Percentiles rank a stretch among this genome's conserved stretches.
These are phyloP conservation scores for Bufo gargarizans DNA, from an alignment of 2,113 vertebrate genomes.

Conservation along the genomic window DNA sequence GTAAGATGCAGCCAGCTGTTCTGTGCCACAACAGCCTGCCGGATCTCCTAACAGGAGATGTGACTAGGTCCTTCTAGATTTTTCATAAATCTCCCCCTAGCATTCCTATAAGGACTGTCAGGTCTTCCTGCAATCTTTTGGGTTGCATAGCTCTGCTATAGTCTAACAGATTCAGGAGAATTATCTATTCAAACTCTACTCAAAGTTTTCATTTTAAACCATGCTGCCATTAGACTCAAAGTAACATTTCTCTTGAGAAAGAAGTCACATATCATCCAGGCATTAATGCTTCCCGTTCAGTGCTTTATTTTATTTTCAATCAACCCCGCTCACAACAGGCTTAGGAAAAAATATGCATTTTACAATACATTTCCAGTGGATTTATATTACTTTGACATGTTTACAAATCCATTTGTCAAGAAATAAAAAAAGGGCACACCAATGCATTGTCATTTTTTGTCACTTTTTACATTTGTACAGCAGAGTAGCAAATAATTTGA, in stretches of 20 bases:
- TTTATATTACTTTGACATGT: constrained; percentile 55
- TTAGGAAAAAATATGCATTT: constrained; percentile 49
- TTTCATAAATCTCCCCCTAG: too few relatives aligned
- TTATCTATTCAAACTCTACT: too few relatives aligned
- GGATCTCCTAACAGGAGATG: too few relatives aligned
- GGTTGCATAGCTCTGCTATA: too few relatives aligned
- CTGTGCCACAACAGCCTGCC: too few relatives aligned
- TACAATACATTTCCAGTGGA: constrained; percentile 52
- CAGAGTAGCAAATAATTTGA: constrained; percentile 51
- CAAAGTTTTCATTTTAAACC: too few relatives aligned
- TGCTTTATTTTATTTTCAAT: constrained; percentile 55
- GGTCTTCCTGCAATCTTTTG: too few relatives aligned
- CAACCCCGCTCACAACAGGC: constrained; percentile 37
- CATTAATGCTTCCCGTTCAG: constrained; percentile 51
- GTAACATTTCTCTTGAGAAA: neutral
- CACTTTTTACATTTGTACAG: constrained; percentile 58
- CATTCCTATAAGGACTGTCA: too few relatives aligned
- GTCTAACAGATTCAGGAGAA: too few relatives aligned
- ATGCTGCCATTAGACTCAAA: neutral
- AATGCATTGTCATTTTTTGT: constrained; percentile 36
- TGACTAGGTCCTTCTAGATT: too few relatives aligned
- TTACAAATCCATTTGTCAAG: constrained; percentile 55
- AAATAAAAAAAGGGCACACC: constrained; percentile 52
- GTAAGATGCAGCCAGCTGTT: too few relatives aligned
- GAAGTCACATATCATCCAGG: constrained; percentile 29